These are phyloP conservation scores for Sceloporus undulatus DNA, from an alignment of 2,113 vertebrate genomes.

Conservation along the genomic window DNA sequence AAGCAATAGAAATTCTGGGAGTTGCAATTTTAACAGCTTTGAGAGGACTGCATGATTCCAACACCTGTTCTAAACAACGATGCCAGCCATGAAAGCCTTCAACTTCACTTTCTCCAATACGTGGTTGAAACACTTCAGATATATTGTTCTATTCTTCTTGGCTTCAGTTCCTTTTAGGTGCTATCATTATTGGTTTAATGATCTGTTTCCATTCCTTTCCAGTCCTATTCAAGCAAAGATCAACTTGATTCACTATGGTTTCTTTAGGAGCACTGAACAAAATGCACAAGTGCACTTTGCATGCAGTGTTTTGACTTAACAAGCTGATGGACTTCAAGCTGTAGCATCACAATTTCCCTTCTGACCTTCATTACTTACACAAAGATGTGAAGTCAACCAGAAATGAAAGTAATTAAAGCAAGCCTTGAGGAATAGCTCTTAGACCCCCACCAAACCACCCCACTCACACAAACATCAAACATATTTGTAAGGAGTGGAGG, in stretches of 20 bases:
- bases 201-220: constrained; percentile 55
- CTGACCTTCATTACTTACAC: constrained; percentile 66
- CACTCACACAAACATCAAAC: constrained; percentile 30
- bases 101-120: neutral
- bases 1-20: too few species aligned
- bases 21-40: too few species aligned
- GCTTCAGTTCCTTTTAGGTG: constrained; percentile 40
- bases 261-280: constrained; percentile 52
- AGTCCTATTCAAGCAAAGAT: constrained; percentile 41
- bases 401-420: constrained; percentile 67
- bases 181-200: constrained; percentile 57
- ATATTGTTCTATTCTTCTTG: fast-evolving
- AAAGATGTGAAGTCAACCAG: constrained; percentile 64
- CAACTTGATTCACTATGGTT: constrained; percentile 29
- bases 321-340: constrained; percentile 56
- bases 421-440: constrained; percentile 13
- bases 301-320: constrained; percentile 27
- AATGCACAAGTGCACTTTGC: constrained; percentile 41
- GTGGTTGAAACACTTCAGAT: constrained; percentile 33
- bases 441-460: too few species aligned
- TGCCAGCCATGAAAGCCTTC: neutral
- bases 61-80: too few species aligned
- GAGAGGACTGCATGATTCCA: too few species aligned
- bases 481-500: constrained; percentile 54
- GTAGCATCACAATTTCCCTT: constrained; percentile 60